phyloP scores from a whole-genome alignment of 2,113 vertebrate genomes.

The Atherinomorus stipes region DNA sequence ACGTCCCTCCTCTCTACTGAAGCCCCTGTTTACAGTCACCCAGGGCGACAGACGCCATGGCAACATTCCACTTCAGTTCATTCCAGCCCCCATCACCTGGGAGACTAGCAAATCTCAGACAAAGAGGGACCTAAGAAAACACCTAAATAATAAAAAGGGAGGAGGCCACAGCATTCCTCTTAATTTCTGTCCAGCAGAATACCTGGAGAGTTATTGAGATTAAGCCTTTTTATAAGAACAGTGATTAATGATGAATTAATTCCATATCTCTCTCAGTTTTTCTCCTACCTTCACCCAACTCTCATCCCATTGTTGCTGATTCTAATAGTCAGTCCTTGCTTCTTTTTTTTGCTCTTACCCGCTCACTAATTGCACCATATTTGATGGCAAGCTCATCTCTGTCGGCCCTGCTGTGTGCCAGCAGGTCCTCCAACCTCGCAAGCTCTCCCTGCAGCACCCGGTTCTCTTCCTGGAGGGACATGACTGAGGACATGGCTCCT shows the following conservation, averaged over 20 bases:
- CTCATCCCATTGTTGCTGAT: not conserved
- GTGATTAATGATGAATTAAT: not conserved
- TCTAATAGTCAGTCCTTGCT: not conserved
- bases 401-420: constrained; percentile 93
- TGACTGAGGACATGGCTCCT: constrained; percentile 89
- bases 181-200: not conserved
- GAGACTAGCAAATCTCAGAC: constrained; percentile 75
- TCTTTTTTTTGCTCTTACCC: constrained; percentile 80
- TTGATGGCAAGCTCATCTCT: constrained; percentile 96
- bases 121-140: constrained; percentile 57
- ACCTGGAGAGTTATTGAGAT: constrained; percentile 3
- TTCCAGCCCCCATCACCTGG: constrained; percentile 80
- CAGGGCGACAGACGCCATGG: constrained; percentile 80
- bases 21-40: constrained; percentile 83
- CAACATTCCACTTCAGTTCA: constrained; percentile 79
- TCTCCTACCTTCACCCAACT: not conserved
- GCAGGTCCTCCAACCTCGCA: constrained; percentile 90
- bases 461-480: constrained; percentile 95
- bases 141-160: constrained; percentile 27
- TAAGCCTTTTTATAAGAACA: not conserved
- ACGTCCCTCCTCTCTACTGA: constrained; percentile 44
- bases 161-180: not conserved
- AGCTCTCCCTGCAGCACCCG: constrained; percentile 92
- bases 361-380: constrained; percentile 91
- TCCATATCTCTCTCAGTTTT: too few species aligned